Conservation (phyloP, 2,888 invertebrate genomes). For the Eumerus sabulonum region DNA sequence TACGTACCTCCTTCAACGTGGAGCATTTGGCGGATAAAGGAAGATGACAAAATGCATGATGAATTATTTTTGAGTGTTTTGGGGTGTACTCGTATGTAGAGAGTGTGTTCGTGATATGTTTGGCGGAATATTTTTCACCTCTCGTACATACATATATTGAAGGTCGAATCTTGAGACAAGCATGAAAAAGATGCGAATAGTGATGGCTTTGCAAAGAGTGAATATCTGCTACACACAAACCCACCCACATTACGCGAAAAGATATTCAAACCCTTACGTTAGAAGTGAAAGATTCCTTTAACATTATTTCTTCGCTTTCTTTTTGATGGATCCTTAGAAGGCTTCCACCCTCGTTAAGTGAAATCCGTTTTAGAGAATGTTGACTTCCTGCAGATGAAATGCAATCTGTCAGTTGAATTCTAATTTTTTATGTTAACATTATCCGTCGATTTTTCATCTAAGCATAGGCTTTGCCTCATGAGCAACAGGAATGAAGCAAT, state of each 20-base stretch:
- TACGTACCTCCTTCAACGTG: slow-evolving; percentile 16
- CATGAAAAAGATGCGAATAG: slow-evolving; percentile 19
- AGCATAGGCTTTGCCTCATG: no score
- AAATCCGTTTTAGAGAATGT: slow-evolving; percentile 21
- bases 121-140: neutral
- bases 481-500: no score
- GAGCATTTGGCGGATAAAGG: slow-evolving; percentile 52
- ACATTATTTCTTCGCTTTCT: neutral
- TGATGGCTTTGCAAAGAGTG: slow-evolving; percentile 42
- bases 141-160: no score
- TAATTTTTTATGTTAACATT: no score
- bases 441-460: no score
- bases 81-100: neutral
- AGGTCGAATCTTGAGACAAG: slow-evolving; percentile 14
- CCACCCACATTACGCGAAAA: slow-evolving; percentile 54
- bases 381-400: slow-evolving; percentile 2
- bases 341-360: slow-evolving; percentile 1
- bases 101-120: neutral
- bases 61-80: slow-evolving; percentile 51
- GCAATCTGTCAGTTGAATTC: slow-evolving; percentile 9
- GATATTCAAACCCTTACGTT: slow-evolving; percentile 40
- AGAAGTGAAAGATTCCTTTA: neutral
- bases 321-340: neutral
- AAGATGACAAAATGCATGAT: slow-evolving; percentile 65
- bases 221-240: slow-evolving; percentile 44